These are phyloP conservation scores for Cenopis cana DNA, from an alignment of 2,888 invertebrate genomes.

Conservation along the genomic window DNA sequence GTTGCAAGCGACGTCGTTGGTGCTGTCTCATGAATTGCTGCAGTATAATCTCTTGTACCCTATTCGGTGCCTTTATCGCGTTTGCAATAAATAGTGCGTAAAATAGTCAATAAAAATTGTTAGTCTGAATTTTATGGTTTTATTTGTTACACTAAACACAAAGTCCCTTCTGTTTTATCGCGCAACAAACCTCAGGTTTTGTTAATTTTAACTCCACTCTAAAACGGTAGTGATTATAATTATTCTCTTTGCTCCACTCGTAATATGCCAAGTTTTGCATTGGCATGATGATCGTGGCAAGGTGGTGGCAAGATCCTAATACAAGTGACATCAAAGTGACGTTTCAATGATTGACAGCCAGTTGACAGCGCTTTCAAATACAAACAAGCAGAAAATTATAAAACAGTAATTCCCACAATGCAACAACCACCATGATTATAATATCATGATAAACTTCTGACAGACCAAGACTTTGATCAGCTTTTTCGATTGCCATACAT, in stretches of 20 bases:
- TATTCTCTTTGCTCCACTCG: too few relatives aligned
- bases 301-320: too few relatives aligned
- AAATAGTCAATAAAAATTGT: not conserved
- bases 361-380: too few relatives aligned
- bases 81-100: not conserved
- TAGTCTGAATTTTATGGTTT: not conserved
- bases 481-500: not conserved
- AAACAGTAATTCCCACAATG: too few relatives aligned
- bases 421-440: not conserved
- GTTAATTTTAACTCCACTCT: too few relatives aligned
- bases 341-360: too few relatives aligned
- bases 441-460: not conserved
- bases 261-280: too few relatives aligned
- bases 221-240: too few relatives aligned
- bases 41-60: not conserved
- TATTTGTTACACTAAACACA: not conserved
- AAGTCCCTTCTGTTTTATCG: not conserved
- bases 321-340: too few relatives aligned
- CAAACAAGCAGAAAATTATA: too few relatives aligned
- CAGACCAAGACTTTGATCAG: not conserved
- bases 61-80: not conserved
- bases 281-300: too few relatives aligned
- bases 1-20: slow-evolving; percentile 1
- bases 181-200: not conserved
- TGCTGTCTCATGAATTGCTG: slow-evolving; percentile 19